Percentiles rank a stretch among this genome's conserved stretches.
phyloP scores from a whole-genome alignment of 1,140 invertebrate species.

The Ylistrum balloti region DNA sequence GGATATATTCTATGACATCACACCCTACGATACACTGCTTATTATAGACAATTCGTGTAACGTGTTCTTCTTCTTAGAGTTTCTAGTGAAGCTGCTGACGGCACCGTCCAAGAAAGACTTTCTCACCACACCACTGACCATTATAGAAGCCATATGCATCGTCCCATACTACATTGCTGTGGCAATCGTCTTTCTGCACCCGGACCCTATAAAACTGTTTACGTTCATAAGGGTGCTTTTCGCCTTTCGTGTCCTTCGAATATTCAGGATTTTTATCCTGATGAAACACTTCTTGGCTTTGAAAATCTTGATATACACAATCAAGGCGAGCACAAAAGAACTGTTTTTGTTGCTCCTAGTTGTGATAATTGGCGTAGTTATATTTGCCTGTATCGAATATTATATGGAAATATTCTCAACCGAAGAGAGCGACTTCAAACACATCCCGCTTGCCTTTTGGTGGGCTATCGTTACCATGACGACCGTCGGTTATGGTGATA shows the following conservation, averaged over 20 bases:
- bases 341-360: slow-evolving; percentile 71
- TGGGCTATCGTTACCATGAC: slow-evolving; percentile 80
- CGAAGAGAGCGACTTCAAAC: slow-evolving; percentile 64
- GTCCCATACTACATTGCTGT: slow-evolving; percentile 74
- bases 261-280: slow-evolving; percentile 71
- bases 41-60: slow-evolving; percentile 66
- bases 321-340: slow-evolving; percentile 73
- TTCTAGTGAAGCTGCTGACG: slow-evolving; percentile 74
- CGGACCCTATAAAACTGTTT: slow-evolving; percentile 66
- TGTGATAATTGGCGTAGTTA: slow-evolving; percentile 70
- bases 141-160: slow-evolving; percentile 70
- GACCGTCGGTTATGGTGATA: slow-evolving; percentile 79
- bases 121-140: slow-evolving; percentile 61
- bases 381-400: slow-evolving; percentile 75
- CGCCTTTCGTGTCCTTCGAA: slow-evolving; percentile 67
- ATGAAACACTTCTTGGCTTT: slow-evolving; percentile 74
- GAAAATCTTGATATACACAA: slow-evolving; percentile 73
- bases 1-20: slow-evolving; percentile 59
- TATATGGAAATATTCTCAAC: slow-evolving; percentile 70
- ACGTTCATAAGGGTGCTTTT: slow-evolving; percentile 65
- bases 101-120: slow-evolving; percentile 80
- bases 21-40: slow-evolving; percentile 54
- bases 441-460: slow-evolving; percentile 77
- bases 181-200: slow-evolving; percentile 79
- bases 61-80: slow-evolving; percentile 65